Percentiles rank a stretch among this genome's conserved stretches.
Conservation (phyloP, 2,113 vertebrate species). For the Oryzias celebensis region DNA sequence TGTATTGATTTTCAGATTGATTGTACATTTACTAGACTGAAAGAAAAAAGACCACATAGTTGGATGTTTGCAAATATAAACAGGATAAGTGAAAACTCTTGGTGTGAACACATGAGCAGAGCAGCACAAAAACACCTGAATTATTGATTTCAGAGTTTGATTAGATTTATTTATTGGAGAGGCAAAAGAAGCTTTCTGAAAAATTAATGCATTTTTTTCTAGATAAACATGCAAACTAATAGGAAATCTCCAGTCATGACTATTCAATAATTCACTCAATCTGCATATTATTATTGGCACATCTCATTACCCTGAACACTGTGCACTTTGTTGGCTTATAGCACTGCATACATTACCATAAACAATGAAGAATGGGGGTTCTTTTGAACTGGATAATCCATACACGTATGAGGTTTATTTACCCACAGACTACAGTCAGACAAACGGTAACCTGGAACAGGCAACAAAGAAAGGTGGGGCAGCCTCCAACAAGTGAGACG, state of each 20-base stretch:
- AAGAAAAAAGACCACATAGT: constrained; percentile 38
- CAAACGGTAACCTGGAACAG: too few relatives aligned
- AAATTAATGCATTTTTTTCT: constrained; percentile 59
- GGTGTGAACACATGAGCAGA: constrained; percentile 15
- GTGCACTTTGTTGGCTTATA: constrained; percentile 69
- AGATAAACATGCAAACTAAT: constrained; percentile 75
- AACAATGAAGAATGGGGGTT: constrained; percentile 65
- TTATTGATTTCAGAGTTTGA: constrained; percentile 71
- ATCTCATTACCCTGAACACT: constrained; percentile 73
- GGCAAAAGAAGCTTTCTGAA: constrained; percentile 51
- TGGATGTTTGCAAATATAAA: constrained; percentile 33
- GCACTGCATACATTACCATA: constrained; percentile 76
- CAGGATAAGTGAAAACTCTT: constrained; percentile 22
- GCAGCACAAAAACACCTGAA: constrained; percentile 59
- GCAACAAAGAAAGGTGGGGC: too few relatives aligned
- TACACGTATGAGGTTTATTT: too few relatives aligned
- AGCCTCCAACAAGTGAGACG: too few relatives aligned
- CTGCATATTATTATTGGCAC: constrained; percentile 79
- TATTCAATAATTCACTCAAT: constrained; percentile 79
- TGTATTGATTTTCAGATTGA: constrained; percentile 58
- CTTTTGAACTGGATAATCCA: constrained; percentile 37
- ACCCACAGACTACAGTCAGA: too few relatives aligned
- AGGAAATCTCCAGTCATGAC: constrained; percentile 68
- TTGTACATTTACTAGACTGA: constrained; percentile 46
- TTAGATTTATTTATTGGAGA: constrained; percentile 67